Evolutionary conservation across 2,797 vertebrate genomes (phyloP).

Genomic region (Iguana delicatissima): DNA sequence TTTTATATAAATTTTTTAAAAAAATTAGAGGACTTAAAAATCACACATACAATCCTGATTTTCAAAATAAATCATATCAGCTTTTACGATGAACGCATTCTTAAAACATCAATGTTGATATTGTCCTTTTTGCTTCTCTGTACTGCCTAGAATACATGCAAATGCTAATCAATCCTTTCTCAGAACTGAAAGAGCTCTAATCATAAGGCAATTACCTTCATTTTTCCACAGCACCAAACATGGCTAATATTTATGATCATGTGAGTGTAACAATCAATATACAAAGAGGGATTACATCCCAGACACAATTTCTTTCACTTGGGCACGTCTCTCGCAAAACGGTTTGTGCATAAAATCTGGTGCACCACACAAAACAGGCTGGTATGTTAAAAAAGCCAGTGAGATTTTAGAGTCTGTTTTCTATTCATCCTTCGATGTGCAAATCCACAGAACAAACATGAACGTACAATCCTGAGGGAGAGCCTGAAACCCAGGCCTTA

Average conservation of each 20-base stretch:
- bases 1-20: not conserved
- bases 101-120: constrained; percentile 77
- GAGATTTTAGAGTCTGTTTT: constrained; percentile 77
- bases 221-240: constrained; percentile 84
- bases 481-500: constrained; percentile 86
- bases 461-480: constrained; percentile 84
- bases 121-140: constrained; percentile 75
- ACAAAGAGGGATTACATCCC: constrained; percentile 81
- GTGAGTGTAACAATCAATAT: constrained; percentile 83
- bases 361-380: constrained; percentile 76
- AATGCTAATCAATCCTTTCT: constrained; percentile 84
- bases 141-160: constrained; percentile 81
- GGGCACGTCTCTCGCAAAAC: constrained; percentile 75
- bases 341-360: constrained; percentile 76
- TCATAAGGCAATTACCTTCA: constrained; percentile 87
- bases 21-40: constrained; percentile 35
- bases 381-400: constrained; percentile 77
- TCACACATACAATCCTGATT: not conserved
- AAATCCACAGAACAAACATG: constrained; percentile 83
- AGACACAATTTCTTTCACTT: constrained; percentile 80
- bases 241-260: constrained; percentile 87
- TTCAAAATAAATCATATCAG: constrained; percentile 58
- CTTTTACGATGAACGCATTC: constrained; percentile 73
- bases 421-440: constrained; percentile 83
- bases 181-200: constrained; percentile 83